A percentile compares a stretch with the other conserved stretches of the same genome.
Conservation (phyloP, 2,888 invertebrate genomes). For the Ormyrus rosae region DNA sequence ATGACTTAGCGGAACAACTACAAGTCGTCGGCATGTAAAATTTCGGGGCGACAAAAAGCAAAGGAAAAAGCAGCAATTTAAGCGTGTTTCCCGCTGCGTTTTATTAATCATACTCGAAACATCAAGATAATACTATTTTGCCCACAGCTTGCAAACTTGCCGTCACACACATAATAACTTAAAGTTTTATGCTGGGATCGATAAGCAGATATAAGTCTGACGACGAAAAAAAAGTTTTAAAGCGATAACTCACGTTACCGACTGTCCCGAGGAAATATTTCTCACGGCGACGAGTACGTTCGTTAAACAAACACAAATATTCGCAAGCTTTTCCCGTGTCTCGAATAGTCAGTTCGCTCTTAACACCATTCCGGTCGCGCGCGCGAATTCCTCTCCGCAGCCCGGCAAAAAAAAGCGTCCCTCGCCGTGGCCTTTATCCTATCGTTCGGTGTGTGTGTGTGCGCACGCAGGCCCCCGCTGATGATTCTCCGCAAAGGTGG, state of each 20-base stretch:
- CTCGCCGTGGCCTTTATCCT: neutral
- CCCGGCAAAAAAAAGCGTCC: neutral
- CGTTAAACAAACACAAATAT: too few relatives aligned
- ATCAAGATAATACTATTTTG: neutral
- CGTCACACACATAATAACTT: neutral
- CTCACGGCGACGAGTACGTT: too few relatives aligned
- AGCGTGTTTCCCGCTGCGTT: neutral
- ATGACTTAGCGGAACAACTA: neutral
- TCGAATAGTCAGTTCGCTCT: too few relatives aligned
- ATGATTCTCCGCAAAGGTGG: conserved; percentile 18
- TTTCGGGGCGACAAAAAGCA: neutral
- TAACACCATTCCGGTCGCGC: too few relatives aligned
- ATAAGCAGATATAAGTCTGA: too few relatives aligned
- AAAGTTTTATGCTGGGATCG: too few relatives aligned
- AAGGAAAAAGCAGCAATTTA: neutral
- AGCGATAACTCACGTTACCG: too few relatives aligned
- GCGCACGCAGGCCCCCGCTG: neutral
- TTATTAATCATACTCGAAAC: neutral
- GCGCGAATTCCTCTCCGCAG: too few relatives aligned
- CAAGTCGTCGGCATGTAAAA: neutral
- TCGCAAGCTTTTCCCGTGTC: too few relatives aligned
- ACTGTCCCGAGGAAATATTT: too few relatives aligned
- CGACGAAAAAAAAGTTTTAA: too few relatives aligned
- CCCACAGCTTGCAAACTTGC: neutral
- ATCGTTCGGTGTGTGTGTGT: neutral